phyloP scores from a whole-genome alignment of 2,888 invertebrate species.

The Tenthredo mesomela region DNA sequence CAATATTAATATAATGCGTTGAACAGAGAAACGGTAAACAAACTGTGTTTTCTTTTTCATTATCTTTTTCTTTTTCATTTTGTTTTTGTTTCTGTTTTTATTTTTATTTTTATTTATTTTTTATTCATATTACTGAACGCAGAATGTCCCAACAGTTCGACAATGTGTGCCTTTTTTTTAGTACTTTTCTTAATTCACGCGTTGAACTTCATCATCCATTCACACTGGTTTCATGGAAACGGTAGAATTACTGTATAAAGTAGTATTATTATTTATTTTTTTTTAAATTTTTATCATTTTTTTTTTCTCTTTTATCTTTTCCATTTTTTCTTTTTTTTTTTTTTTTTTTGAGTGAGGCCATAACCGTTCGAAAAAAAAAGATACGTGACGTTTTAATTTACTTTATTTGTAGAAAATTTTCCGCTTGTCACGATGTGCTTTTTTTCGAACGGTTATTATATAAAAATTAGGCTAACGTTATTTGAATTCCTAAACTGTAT shows the following conservation, averaged over 20 bases:
- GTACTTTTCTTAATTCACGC: conserved; percentile 63
- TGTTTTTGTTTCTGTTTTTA: conserved; percentile 55
- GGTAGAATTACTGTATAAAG: conserved; percentile 51
- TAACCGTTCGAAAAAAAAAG: conserved; percentile 42
- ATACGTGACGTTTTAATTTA: conserved; percentile 44
- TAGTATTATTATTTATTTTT: conserved; percentile 15
- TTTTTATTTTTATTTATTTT: not conserved
- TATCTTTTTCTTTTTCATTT: conserved; percentile 65
- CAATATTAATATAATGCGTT: conserved; percentile 72
- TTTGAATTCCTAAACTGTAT: conserved; percentile 48
- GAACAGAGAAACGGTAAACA: conserved; percentile 69
- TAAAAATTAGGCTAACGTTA: conserved; percentile 50
- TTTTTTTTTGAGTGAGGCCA: conserved; percentile 37
- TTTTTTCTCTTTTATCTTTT: not conserved
- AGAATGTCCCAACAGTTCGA: conserved; percentile 77
- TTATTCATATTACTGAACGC: conserved; percentile 72
- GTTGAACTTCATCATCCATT: conserved; percentile 72
- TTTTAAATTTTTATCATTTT: not conserved
- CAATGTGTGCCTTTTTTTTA: conserved; percentile 72
- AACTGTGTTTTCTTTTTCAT: conserved; percentile 52
- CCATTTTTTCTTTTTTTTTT: not conserved
- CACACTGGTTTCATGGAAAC: conserved; percentile 69
- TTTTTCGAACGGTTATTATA: conserved; percentile 43
- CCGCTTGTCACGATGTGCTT: conserved; percentile 16
- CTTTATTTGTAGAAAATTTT: conserved; percentile 47